Evolutionary conservation across 2,113 vertebrate species (phyloP).

Genomic region (Turnix velox): DNA sequence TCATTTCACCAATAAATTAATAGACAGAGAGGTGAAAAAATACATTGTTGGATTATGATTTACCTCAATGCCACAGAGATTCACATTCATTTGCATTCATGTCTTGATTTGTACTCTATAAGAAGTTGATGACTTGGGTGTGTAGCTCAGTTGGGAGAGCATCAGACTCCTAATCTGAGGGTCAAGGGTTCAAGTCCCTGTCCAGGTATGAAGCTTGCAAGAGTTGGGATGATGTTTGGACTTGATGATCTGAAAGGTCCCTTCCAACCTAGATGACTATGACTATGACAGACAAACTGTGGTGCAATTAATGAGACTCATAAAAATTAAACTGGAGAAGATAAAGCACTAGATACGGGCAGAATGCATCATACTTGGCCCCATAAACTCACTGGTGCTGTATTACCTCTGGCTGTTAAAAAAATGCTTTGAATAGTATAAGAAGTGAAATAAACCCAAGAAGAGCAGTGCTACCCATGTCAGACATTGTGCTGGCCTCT

Average conservation of each 20-base stretch:
- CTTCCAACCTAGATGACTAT: no score
- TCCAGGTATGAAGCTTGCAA: no score
- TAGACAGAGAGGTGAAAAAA: neutral
- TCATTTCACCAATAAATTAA: neutral
- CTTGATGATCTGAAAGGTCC: no score
- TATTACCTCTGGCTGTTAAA: neutral
- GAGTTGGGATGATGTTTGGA: no score
- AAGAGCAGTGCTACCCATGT: neutral
- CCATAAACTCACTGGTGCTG: neutral
- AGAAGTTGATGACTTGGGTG: no score
- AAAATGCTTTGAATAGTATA: neutral
- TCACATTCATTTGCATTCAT: neutral
- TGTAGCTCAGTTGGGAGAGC: no score
- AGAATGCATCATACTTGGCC: neutral
- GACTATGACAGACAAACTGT: neutral
- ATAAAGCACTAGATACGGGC: neutral
- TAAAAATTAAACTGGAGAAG: slow-evolving; percentile 3
- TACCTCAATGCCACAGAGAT: neutral
- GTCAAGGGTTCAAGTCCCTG: no score
- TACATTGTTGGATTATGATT: neutral
- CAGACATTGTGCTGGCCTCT: neutral
- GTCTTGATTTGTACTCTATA: neutral
- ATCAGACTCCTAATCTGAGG: no score
- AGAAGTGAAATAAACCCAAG: neutral
- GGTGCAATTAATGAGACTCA: neutral